Conservation (phyloP, 2,113 vertebrate species). For the Bufo bufo region DNA sequence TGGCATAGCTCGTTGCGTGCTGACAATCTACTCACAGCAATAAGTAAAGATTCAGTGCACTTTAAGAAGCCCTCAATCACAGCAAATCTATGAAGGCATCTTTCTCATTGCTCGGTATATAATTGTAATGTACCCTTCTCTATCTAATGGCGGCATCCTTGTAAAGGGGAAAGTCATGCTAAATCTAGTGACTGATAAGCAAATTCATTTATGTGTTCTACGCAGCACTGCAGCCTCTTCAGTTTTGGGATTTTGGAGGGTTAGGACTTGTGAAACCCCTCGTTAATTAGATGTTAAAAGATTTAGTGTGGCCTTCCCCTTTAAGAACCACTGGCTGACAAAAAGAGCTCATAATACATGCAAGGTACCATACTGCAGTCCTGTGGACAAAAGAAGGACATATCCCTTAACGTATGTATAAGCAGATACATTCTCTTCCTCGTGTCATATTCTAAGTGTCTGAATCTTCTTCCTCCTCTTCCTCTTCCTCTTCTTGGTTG, state of each 20-base stretch:
- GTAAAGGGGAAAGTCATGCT: not conserved
- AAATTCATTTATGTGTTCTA: not conserved
- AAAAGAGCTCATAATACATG: constrained; percentile 7
- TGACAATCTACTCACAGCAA: not conserved
- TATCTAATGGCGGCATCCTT: not conserved
- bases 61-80: not conserved
- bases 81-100: not conserved
- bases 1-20: not conserved
- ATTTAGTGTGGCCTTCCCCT: not conserved
- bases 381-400: not conserved
- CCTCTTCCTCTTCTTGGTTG: constrained; percentile 70
- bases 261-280: not conserved
- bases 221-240: not conserved
- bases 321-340: not conserved
- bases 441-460: not conserved
- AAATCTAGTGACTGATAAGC: not conserved
- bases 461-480: constrained; percentile 58
- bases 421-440: not conserved
- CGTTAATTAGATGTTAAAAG: not conserved
- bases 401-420: not conserved
- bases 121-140: not conserved
- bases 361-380: not conserved
- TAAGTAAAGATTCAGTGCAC: constrained; percentile 2
- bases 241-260: not conserved
- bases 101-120: not conserved